Base-by-base conservation (phyloP, 2,113 vertebrate genomes). In the zebrafish (Danio rerio) region DNA sequence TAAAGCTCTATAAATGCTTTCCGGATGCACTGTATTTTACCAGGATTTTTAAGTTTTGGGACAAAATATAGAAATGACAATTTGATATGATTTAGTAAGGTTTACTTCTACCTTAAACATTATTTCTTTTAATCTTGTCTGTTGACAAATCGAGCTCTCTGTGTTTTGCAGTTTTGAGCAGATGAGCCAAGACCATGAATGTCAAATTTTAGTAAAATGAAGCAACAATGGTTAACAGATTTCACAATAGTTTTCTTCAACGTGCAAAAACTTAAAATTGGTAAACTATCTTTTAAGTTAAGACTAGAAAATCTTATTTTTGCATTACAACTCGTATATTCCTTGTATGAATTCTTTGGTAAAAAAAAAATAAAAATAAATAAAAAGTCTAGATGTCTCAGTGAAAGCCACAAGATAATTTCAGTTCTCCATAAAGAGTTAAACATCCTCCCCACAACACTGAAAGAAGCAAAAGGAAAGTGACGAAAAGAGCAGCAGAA, bases 371-470 rank as follows among this genome's bases (percentile, higher is more conserved):
- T n/a, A n/a, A n/a, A n/a, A n/a, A n/a, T n/a, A n/a, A n/a, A n/a
- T n/a, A n/a, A n/a, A 31, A 62, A n/a, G 16, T 9, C 20, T 45
- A 10, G 16, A 7, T 47, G 59, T 80, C 43, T 74, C 4, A n/a
- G 5, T 52, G 6, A 31, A 31, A 71, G 7, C 9, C 69, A 71
- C 49, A 45, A 59, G 3, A 11, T 7, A 74, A 61, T 76, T 69
- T 84, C 72, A 76, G 45, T 81, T 77, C 78, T 76, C 47, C 63
- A 58, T 6, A 18, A 7, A 40, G 6, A 4, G 9, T 49, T 21
- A 15, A 49, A 16, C 10, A 52, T 40, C 10, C 56, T 79, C n/a
- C 3, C 18, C 66, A 20, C 43, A 1, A 18, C 15, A 2, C 49
- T 52, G 62, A 40, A 9, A 42, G 40, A 42, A 18, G 10, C 12